Evolutionary conservation across 2,888 invertebrate species (phyloP).

Genomic region (Helleia helle): DNA sequence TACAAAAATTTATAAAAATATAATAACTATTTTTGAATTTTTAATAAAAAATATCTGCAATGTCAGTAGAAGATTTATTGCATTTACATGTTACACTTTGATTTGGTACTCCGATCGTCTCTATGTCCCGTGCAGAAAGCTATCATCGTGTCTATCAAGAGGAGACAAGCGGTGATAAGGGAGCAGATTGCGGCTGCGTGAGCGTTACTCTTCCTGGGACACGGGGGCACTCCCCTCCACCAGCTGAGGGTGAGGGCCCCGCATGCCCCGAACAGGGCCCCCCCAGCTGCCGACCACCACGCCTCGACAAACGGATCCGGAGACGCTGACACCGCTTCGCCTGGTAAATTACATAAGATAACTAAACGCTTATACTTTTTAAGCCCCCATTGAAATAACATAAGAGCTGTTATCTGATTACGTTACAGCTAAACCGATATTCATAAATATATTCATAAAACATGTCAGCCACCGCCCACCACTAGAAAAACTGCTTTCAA

Average conservation of each 20-base stretch:
- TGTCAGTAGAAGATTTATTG: constrained; percentile 7
- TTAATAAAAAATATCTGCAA: too few species aligned
- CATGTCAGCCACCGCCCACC: neutral
- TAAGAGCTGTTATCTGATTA: neutral
- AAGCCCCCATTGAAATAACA: too few species aligned
- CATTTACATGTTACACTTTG: constrained; percentile 14
- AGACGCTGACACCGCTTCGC: constrained; percentile 53
- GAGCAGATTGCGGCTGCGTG: constrained; percentile 45
- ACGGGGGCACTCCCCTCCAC: constrained; percentile 44
- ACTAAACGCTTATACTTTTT: too few species aligned
- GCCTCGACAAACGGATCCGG: constrained; percentile 60
- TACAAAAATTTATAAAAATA: too few species aligned
- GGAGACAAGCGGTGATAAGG: constrained; percentile 38
- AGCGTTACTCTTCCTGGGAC: constrained; percentile 35
- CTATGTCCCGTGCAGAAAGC: constrained; percentile 47
- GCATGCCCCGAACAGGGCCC: constrained; percentile 41
- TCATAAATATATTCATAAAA: too few species aligned
- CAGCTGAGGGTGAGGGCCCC: constrained; percentile 41
- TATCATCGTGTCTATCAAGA: constrained; percentile 42
- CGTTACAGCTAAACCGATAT: too few species aligned
- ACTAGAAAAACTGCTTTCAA: neutral
- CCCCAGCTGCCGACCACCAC: constrained; percentile 58
- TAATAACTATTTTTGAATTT: too few species aligned
- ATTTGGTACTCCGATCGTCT: constrained; percentile 36
- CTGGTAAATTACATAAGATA: constrained; percentile 25